Evolutionary conservation across 2,888 invertebrate genomes (phyloP).

Genomic region (Papilio protenor): DNA sequence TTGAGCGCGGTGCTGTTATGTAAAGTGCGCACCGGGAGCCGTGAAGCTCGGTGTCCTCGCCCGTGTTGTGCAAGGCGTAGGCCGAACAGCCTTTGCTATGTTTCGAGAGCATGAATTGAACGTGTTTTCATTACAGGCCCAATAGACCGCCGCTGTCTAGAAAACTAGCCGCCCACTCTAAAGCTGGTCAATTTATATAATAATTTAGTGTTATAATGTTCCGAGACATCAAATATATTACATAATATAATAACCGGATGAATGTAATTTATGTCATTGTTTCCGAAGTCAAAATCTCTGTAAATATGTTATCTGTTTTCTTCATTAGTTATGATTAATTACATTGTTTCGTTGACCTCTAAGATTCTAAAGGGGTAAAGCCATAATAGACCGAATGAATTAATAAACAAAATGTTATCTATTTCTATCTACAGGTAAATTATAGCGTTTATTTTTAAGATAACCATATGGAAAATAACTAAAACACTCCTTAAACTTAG

Average conservation of each 20-base stretch:
- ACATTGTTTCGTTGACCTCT: background rate
- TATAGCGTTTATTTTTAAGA: no score
- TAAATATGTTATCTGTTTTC: background rate
- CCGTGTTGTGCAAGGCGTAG: constrained; percentile 46
- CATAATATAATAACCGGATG: background rate
- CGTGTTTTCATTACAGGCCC: constrained; percentile 40
- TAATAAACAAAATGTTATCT: background rate
- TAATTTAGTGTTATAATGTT: background rate
- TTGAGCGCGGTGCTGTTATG: constrained; percentile 22
- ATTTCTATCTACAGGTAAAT: no score
- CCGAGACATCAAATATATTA: background rate
- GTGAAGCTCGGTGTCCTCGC: constrained; percentile 44
- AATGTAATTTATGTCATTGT: background rate
- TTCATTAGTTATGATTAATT: background rate
- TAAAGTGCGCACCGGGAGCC: constrained; percentile 38
- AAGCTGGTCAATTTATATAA: constrained; percentile 15
- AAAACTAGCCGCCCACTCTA: constrained; percentile 23
- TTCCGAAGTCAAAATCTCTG: background rate
- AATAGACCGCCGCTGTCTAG: constrained; percentile 36
- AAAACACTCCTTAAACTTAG: no score
- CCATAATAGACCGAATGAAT: background rate
- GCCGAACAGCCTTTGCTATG: constrained; percentile 44
- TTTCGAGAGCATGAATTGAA: constrained; percentile 43
- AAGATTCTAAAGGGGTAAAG: background rate
- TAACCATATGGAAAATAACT: no score